phyloP scores from a whole-genome alignment of 1,140 invertebrate species.

The Papilio xuthus region DNA sequence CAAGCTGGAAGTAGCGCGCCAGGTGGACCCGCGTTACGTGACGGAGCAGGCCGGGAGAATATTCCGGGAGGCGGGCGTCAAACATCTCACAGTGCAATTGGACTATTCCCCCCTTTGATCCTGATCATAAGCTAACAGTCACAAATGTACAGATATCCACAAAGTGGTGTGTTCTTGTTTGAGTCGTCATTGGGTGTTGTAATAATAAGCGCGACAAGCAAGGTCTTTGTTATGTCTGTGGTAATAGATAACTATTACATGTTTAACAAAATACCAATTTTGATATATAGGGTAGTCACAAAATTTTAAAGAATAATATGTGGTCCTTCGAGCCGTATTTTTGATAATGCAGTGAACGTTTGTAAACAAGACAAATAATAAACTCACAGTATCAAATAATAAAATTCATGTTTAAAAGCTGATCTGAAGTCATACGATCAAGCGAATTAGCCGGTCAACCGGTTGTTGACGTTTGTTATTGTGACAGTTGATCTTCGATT shows the following conservation, averaged over 20 bases:
- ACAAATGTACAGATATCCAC: conserved; percentile 49
- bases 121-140: conserved; percentile 77
- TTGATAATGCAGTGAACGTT: not conserved
- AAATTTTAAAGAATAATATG: not conserved
- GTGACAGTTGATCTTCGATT: not conserved
- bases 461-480: not conserved
- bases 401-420: not conserved
- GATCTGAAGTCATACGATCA: not conserved
- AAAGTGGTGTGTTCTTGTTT: conserved; percentile 35
- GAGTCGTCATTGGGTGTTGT: not conserved
- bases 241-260: not conserved
- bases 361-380: too few relatives aligned
- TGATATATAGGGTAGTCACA: not conserved
- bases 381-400: too few relatives aligned
- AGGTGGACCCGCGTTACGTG: conserved; percentile 95
- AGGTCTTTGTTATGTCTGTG: not conserved
- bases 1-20: conserved; percentile 95
- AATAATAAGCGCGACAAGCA: not conserved
- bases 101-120: conserved; percentile 92
- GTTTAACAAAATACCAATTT: not conserved
- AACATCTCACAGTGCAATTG: conserved; percentile 95
- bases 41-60: conserved; percentile 96
- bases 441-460: not conserved
- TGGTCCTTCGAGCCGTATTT: not conserved
- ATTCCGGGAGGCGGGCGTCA: conserved; percentile 93